These are phyloP conservation scores for Dryomyza anilis DNA, from an alignment of 2,888 invertebrate species.

Conservation along the genomic window DNA sequence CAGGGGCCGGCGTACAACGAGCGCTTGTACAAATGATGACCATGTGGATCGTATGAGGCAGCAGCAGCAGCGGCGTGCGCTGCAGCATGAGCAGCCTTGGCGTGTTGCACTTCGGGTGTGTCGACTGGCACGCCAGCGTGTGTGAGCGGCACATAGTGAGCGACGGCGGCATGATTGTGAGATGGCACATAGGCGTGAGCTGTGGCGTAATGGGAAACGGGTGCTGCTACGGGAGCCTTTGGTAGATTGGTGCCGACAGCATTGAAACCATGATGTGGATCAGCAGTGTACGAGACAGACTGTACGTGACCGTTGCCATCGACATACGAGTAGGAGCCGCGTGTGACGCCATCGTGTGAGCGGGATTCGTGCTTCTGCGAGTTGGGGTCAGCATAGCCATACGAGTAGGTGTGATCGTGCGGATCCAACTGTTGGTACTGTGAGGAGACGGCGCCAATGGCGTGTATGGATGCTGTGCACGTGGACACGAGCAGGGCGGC, in stretches of 20 bases:
- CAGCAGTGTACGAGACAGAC: conserved; percentile 69
- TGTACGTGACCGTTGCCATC: conserved; percentile 71
- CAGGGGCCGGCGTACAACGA: conserved; percentile 57
- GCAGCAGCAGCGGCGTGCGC: conserved; percentile 62
- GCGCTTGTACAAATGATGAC: conserved; percentile 61
- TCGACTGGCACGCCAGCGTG: conserved; percentile 60
- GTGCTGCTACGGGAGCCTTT: conserved; percentile 64
- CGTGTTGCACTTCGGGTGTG: conserved; percentile 63
- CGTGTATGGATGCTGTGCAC: conserved; percentile 56
- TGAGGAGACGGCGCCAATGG: conserved; percentile 61
- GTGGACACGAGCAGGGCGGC: conserved; percentile 56
- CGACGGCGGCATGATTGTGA: conserved; percentile 43
- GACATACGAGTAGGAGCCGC: conserved; percentile 72
- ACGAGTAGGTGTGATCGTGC: conserved; percentile 66
- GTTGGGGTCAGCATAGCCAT: conserved; percentile 70
- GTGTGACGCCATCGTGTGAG: conserved; percentile 67
- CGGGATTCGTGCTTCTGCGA: conserved; percentile 70
- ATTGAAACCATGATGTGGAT: conserved; percentile 69
- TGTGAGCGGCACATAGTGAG: conserved; percentile 49
- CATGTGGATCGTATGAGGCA: conserved; percentile 41
- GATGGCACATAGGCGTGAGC: conserved; percentile 55
- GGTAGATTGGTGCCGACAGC: conserved; percentile 71
- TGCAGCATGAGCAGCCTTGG: conserved; percentile 64
- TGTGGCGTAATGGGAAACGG: conserved; percentile 47
- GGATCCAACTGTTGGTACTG: conserved; percentile 69